Base-by-base conservation (phyloP, 2,797 vertebrate species). In the Diglossa cyanea region DNA sequence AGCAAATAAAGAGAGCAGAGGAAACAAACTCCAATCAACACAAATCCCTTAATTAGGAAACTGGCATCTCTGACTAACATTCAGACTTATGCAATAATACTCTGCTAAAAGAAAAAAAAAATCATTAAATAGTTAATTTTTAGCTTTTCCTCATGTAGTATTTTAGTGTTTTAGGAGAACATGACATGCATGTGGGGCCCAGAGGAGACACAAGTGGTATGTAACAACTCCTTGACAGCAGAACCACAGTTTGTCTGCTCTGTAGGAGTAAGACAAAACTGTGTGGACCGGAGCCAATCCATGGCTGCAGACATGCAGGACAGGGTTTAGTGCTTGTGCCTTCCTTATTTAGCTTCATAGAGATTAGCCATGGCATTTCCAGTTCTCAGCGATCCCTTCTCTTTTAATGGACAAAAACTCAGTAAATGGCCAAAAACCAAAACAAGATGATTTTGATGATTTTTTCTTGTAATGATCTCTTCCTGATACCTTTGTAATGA, bases 171-270 rank as follows among this genome's bases (percentile, higher is more conserved):
- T 67, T 42, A 62, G 42, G 12, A 81, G 17, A 39, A 17, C 11
- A 9, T n/a, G 35, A 68, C 8, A 35, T 0, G 0, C 7, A n/a
- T 0, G 0, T 26, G 5, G 5, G 13, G 8, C 17, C 37, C 40
- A 63, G 26, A 60, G 31, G 23, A 62, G 19, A 39, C 9, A 24
- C 16, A 25, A 68, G 6, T 13, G 8, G 2, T 40, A 24, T 5
- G 19, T 23, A 58, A 2, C 44, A 51, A 24, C 19, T 17, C 3
- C 3, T 48, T 33, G 37, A 33, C 0, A 81, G 33, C 9, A 57
- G 35, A 57, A 17, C 42, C 18, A 7, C 8, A 40, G 13, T 19
- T 44, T 61, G 4, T 19, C 21, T 73, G 31, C 40, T 6, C 16
- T 67, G 15, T 11, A 70, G 31, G 8, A 25, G 25, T 65, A 13